Conservation (phyloP, 37 sponge, comb jelly and placozoan genomes). For the Ianthella basta region DNA sequence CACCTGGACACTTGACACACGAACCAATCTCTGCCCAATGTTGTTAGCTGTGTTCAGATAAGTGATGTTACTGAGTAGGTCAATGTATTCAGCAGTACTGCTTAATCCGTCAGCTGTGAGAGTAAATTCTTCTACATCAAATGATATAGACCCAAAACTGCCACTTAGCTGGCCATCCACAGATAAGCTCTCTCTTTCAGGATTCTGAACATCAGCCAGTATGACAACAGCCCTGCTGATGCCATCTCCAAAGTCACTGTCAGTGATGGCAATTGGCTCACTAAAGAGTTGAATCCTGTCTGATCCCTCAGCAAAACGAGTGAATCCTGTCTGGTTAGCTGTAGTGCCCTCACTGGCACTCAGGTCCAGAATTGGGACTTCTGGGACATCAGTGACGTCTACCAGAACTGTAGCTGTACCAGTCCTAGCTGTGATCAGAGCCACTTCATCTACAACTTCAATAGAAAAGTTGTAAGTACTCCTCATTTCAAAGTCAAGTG, state of each 20-base stretch:
- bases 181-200: neutral
- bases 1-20: constrained; percentile 45
- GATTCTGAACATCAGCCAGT: constrained; percentile 37
- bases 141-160: neutral
- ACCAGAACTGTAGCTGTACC: constrained; percentile 45
- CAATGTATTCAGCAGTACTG: neutral
- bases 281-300: constrained; percentile 18
- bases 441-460: constrained; percentile 34
- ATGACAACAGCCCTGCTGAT: constrained; percentile 37
- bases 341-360: constrained; percentile 28
- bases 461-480: constrained; percentile 31
- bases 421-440: neutral
- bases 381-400: constrained; percentile 35
- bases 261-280: constrained; percentile 34
- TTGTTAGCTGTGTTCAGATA: constrained; percentile 3
- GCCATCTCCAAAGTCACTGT: constrained; percentile 54
- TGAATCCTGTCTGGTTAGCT: constrained; percentile 19
- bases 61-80: constrained; percentile 12
- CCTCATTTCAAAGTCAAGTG: constrained; percentile 53
- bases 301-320: constrained; percentile 26
- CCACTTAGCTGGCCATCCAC: neutral
- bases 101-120: neutral
- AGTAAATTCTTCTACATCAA: neutral
- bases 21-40: constrained; percentile 36
- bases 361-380: constrained; percentile 44